Conservation (phyloP, 1,140 invertebrate genomes). For the Chelonus insularis region DNA sequence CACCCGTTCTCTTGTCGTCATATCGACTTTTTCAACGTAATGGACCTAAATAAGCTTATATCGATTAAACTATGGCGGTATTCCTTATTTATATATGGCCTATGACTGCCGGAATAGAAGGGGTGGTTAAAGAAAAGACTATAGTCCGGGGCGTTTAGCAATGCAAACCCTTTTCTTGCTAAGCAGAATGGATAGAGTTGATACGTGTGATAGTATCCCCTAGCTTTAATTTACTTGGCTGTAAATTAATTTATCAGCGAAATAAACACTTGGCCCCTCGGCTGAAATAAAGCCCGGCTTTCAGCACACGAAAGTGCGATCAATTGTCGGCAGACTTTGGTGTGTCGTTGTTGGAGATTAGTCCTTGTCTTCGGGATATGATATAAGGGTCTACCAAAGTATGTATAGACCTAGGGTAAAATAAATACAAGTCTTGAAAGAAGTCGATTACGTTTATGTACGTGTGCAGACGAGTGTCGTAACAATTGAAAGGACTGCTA, state of each 20-base stretch:
- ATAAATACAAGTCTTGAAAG: background rate
- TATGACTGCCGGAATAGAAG: background rate
- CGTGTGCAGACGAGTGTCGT: background rate
- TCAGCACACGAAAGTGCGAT: conserved; percentile 24
- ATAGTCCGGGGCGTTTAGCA: no score
- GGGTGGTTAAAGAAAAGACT: no score
- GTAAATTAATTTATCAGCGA: no score
- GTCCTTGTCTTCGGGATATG: background rate
- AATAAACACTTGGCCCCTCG: no score
- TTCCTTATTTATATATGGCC: conserved; percentile 32
- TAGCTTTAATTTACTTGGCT: no score
- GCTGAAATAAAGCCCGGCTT: background rate
- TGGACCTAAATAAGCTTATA: conserved; percentile 37
- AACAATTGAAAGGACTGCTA: conserved; percentile 8
- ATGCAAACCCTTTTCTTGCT: no score
- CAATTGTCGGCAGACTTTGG: conserved; percentile 23
- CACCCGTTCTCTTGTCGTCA: conserved; percentile 11
- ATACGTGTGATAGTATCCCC: no score
- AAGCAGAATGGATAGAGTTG: no score
- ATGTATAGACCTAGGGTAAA: background rate
- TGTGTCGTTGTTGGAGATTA: conserved; percentile 8
- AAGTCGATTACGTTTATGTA: background rate
- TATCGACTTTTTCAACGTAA: conserved; percentile 32
- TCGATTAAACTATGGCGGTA: conserved; percentile 33
- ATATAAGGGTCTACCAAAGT: no score